Evolutionary conservation across 2,113 vertebrate genomes (phyloP).

Genomic region (Calypte anna): DNA sequence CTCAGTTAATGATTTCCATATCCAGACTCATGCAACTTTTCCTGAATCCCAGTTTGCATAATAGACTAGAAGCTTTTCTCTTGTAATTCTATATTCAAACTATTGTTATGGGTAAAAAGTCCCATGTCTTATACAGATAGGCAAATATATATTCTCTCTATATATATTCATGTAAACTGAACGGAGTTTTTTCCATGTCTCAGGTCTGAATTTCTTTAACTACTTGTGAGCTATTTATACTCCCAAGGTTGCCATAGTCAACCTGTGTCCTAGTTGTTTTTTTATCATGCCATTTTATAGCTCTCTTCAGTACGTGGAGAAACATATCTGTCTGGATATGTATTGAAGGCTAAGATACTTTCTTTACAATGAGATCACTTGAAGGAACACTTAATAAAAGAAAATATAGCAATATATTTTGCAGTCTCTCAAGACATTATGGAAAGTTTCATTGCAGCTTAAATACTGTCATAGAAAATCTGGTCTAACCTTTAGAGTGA

Average conservation of each 20-base stretch:
- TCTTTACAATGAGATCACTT: not conserved
- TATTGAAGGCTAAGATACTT: not conserved
- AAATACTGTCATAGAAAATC: conserved; percentile 7
- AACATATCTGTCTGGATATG: not conserved
- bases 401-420: conserved; percentile 39
- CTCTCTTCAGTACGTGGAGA: not conserved
- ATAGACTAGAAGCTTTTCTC: not conserved
- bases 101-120: not conserved
- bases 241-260: not conserved
- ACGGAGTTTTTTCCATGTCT: not conserved
- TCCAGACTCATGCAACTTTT: not conserved
- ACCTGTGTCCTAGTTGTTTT: not conserved
- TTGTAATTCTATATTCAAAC: not conserved
- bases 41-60: not conserved
- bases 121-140: not conserved
- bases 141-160: not conserved
- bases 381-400: conserved; percentile 24
- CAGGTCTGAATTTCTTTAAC: not conserved
- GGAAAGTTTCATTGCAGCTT: not conserved
- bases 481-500: conserved; percentile 28
- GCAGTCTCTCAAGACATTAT: not conserved
- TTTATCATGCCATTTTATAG: not conserved
- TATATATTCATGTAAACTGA: not conserved
- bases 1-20: not conserved
- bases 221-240: not conserved